phyloP scores from a whole-genome alignment of 2,113 vertebrate species.

The Hucho hucho region DNA sequence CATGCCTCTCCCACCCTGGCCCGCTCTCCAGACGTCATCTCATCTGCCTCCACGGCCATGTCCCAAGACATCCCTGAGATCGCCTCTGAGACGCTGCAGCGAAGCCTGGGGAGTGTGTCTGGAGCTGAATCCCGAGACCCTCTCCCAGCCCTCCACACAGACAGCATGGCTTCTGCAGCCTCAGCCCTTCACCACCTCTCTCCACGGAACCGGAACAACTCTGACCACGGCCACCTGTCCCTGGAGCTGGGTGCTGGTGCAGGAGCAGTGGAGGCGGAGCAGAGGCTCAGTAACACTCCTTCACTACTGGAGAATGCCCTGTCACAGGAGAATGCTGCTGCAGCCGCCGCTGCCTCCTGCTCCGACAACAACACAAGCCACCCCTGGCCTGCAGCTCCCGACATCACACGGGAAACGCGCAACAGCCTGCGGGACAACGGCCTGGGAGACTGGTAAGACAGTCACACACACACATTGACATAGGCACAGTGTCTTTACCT shows the following conservation, averaged over 20 bases:
- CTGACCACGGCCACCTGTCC: constrained; percentile 74
- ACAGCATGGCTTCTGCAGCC: constrained; percentile 94
- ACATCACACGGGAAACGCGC: constrained; percentile 95
- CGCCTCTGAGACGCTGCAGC: constrained; percentile 87
- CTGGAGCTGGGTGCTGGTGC: constrained; percentile 75
- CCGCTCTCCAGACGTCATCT: constrained; percentile 96
- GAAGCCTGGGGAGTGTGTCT: constrained; percentile 65
- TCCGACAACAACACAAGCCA: constrained; percentile 76
- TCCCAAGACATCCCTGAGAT: constrained; percentile 97
- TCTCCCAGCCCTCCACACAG: constrained; percentile 56
- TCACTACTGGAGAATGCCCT: constrained; percentile 86
- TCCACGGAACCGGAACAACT: constrained; percentile 58
- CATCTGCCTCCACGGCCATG: constrained; percentile 93
- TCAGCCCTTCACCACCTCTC: constrained; percentile 88
- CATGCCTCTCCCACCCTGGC: constrained; percentile 90
- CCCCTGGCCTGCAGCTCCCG: constrained; percentile 90
- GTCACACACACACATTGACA: too few relatives aligned
- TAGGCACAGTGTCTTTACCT: too few relatives aligned
- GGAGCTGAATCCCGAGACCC: constrained; percentile 63
- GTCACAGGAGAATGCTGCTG: constrained; percentile 78
- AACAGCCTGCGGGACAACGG: constrained; percentile 80
- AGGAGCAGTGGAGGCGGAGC: constrained; percentile 77
- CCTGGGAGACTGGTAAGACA: constrained; percentile 68
- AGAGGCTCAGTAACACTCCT: constrained; percentile 80
- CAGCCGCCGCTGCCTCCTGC: constrained; percentile 51